Conservation (phyloP, 2,113 vertebrate species). For the Notothenia rossii region DNA sequence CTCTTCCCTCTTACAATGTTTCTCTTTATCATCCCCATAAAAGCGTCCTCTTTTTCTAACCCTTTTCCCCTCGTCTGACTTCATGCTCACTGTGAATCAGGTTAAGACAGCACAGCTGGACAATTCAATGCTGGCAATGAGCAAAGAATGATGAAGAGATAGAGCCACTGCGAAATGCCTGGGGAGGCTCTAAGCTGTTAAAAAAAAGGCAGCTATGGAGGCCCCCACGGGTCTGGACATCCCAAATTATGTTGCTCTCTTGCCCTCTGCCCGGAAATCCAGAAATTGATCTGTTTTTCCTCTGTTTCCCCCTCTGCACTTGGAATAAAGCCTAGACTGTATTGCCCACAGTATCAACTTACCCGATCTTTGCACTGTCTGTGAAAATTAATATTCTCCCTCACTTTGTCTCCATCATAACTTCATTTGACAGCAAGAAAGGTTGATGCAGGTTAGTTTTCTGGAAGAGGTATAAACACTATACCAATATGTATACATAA, state of each 20-base stretch:
- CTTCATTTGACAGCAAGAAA: constrained; percentile 22
- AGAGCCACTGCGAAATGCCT: constrained; percentile 8
- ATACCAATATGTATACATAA: background rate
- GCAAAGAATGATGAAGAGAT: constrained; percentile 27
- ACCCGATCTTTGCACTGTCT: constrained; percentile 15
- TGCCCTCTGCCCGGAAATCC: constrained; percentile 62
- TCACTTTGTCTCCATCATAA: background rate
- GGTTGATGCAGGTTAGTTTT: constrained; percentile 25
- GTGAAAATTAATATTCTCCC: constrained; percentile 41
- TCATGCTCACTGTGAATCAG: constrained; percentile 34
- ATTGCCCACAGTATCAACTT: constrained; percentile 17
- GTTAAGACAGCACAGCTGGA: constrained; percentile 44
- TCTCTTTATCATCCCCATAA: constrained; percentile 15
- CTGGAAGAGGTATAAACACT: background rate
- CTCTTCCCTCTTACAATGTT: constrained; percentile 5
- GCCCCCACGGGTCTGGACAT: constrained; percentile 29
- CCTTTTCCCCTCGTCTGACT: constrained; percentile 25
- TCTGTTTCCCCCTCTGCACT: constrained; percentile 27
- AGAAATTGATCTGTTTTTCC: constrained; percentile 64
- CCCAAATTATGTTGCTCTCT: constrained; percentile 65
- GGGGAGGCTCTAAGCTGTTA: constrained; percentile 21
- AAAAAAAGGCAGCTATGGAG: constrained; percentile 34
- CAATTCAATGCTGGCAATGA: constrained; percentile 24
- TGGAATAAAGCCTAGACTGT: constrained; percentile 21
- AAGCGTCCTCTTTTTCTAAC: background rate